These are phyloP conservation scores for Psephotus haematonotus DNA, from an alignment of 2,113 vertebrate species.

Conservation along the genomic window DNA sequence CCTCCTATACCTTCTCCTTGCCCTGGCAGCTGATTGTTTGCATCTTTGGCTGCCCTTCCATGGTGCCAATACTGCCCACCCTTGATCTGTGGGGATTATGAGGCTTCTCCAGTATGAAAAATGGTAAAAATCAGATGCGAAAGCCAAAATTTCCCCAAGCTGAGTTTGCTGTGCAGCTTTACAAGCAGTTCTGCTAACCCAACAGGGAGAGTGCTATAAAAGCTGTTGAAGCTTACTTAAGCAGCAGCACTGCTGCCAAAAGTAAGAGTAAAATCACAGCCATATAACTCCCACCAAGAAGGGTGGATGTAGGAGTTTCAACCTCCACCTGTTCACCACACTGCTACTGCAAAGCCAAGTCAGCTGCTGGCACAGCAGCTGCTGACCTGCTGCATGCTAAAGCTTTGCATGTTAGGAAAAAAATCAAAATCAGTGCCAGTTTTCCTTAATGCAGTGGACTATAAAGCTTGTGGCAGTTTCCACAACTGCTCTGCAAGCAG, in stretches of 20 bases:
- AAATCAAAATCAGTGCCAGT: neutral
- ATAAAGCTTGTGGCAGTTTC: neutral
- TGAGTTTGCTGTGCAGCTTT: neutral
- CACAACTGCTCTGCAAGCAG: constrained; percentile 38
- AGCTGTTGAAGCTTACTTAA: neutral
- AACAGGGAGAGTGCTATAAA: neutral
- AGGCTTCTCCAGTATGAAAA: neutral
- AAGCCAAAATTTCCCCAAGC: neutral
- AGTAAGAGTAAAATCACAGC: neutral
- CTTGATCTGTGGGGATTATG: neutral
- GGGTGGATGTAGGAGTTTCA: neutral
- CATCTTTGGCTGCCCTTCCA: neutral
- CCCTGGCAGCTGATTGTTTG: neutral
- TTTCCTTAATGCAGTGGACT: neutral
- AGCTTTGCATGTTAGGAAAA: neutral
- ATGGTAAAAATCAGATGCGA: neutral
- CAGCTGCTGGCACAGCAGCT: constrained; percentile 47
- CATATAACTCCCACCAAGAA: neutral
- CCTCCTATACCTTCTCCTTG: neutral
- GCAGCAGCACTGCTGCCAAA: neutral
- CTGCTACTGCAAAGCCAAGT: constrained; percentile 6
- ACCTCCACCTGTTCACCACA: constrained; percentile 23
- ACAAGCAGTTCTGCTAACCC: neutral
- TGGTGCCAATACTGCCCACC: neutral
- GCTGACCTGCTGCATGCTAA: constrained; percentile 12